phyloP scores from a whole-genome alignment of 2,797 vertebrate species.

The Argentina silus region DNA sequence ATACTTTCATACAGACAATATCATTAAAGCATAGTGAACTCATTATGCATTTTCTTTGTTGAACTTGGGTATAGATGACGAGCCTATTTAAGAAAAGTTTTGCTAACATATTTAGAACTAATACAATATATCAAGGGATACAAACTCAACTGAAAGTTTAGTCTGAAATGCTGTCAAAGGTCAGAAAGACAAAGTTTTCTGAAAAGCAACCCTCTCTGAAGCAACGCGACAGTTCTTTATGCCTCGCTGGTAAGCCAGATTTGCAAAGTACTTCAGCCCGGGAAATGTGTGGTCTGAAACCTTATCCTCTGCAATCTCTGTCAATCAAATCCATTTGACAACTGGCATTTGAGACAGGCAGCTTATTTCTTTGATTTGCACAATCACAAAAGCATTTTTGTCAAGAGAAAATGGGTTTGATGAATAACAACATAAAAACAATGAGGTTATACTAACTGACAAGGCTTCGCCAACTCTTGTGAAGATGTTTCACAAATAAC shows the following conservation, averaged over 20 bases:
- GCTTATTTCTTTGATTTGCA: slow-evolving; percentile 71
- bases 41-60: neutral
- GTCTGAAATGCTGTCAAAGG: slow-evolving; percentile 54
- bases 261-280: slow-evolving; percentile 72
- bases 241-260: slow-evolving; percentile 82
- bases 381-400: slow-evolving; percentile 64
- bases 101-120: neutral
- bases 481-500: slow-evolving; percentile 49
- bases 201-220: slow-evolving; percentile 62
- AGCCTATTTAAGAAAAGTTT: neutral
- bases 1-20: neutral
- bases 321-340: slow-evolving; percentile 77
- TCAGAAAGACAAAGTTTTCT: slow-evolving; percentile 68
- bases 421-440: slow-evolving; percentile 57
- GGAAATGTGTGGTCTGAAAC: slow-evolving; percentile 76
- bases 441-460: slow-evolving; percentile 49
- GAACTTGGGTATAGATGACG: neutral
- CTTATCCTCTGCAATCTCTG: slow-evolving; percentile 81
- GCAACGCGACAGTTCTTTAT: slow-evolving; percentile 72
- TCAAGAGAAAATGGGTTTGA: slow-evolving; percentile 55
- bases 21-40: neutral
- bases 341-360: slow-evolving; percentile 68
- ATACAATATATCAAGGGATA: slow-evolving; percentile 20
- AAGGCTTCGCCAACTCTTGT: slow-evolving; percentile 58
- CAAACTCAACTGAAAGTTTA: slow-evolving; percentile 47